Percentiles rank a stretch among this genome's conserved stretches.
phyloP scores from a whole-genome alignment of 1,140 invertebrate species.

The Streblospio benedicti region DNA sequence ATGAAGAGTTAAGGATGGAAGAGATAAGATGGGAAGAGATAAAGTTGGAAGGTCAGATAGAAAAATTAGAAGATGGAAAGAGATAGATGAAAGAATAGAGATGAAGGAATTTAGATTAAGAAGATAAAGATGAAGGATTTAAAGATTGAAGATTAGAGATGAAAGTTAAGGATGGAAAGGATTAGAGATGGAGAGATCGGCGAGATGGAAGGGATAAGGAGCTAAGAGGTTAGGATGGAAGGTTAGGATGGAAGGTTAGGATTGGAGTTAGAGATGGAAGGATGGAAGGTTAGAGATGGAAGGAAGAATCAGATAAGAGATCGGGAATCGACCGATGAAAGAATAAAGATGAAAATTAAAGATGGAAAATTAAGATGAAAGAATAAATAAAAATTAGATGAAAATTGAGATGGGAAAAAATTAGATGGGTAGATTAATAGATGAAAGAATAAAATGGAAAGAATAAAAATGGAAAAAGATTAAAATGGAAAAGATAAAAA shows the following conservation, averaged over 20 bases:
- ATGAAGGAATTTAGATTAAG: no score
- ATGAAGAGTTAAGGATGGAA: no score
- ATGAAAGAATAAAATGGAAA: not conserved
- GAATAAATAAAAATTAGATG: not conserved
- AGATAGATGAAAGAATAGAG: no score
- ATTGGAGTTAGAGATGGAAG: not conserved
- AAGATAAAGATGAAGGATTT: no score
- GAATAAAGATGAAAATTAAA: not conserved
- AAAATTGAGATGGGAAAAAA: not conserved
- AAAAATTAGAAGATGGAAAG: no score
- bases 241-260: not conserved
- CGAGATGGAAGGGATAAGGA: not conserved
- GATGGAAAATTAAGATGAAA: not conserved
- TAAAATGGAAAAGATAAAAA: not conserved
- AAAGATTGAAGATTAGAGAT: no score
- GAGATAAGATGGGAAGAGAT: no score
- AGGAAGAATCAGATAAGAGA: not conserved
- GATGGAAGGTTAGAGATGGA: not conserved
- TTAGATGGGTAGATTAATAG: not conserved
- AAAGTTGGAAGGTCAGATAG: no score
- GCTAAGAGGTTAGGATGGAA: not conserved
- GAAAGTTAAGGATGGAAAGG: no score
- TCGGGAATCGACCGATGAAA: not conserved
- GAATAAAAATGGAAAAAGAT: not conserved
- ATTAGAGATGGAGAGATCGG: no score